Conservation (phyloP, 2,888 invertebrate genomes). For the Nomada lathburiana region DNA sequence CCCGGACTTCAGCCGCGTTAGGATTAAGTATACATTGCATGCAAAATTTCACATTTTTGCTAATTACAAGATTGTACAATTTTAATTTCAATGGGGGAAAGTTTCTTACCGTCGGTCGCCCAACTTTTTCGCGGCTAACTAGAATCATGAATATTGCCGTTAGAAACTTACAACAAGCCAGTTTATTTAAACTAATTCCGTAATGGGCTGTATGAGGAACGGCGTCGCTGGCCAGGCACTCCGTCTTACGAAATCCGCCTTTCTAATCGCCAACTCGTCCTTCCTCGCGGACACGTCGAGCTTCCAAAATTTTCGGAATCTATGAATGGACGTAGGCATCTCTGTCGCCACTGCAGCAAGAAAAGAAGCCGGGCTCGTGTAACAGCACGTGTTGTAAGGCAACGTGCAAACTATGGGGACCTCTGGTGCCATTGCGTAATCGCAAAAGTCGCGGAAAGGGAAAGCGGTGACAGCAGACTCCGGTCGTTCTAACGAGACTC, state of each 20-base stretch:
- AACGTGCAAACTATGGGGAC: conserved; percentile 46
- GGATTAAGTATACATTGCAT: too few relatives aligned
- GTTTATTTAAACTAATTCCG: conserved; percentile 1
- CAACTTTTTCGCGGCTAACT: too few relatives aligned
- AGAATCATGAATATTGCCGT: not conserved
- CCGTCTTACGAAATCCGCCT: not conserved
- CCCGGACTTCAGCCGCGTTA: too few relatives aligned
- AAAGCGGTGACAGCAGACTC: conserved; percentile 72
- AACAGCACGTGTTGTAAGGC: conserved; percentile 58
- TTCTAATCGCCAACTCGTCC: not conserved
- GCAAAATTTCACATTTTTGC: too few relatives aligned
- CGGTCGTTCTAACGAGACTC: conserved; percentile 61
- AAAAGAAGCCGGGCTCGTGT: conserved; percentile 38
- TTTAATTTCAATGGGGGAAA: not conserved
- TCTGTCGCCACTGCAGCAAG: not conserved
- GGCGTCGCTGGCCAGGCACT: not conserved
- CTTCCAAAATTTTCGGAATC: not conserved
- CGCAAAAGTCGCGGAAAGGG: conserved; percentile 75
- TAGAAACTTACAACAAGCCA: not conserved
- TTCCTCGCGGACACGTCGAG: not conserved
- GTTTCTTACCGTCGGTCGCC: not conserved
- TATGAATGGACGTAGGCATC: not conserved
- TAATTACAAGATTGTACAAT: not conserved
- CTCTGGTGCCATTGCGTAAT: conserved; percentile 64
- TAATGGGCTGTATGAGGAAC: not conserved